Evolutionary conservation across 2,888 invertebrate genomes (phyloP), one percentile per base, ranked within the genome.

Genomic region (Papilio elwesi): DNA sequence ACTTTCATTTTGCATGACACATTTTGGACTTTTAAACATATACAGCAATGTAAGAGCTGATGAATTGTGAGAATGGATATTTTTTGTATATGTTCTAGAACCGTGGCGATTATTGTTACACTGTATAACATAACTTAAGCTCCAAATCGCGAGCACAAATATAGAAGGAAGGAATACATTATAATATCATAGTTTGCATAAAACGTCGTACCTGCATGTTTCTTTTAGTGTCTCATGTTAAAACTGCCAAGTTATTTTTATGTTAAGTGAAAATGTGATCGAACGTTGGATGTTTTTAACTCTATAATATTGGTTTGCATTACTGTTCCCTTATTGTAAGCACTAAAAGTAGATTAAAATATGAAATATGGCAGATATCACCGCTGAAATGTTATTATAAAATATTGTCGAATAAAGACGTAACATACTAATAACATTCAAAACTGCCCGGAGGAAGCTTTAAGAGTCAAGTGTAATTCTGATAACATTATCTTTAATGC

Each of bases 381-480:
- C 43, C 59, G 59, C 38, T 38, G n/a, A 43, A 15, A 9, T 59
- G 48, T 49, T 47, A 48, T 48, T 64, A 64, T 64, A 43, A 67
- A 15, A n/a, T n/a, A 53, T 63, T 70, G 64, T 67, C 62, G 51
- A 63, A 72, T 72, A 62, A 68, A 63, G 63, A 68, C 57, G 67
- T 62, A 63, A 49, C 53, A 38, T 57, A 62, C 36, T 52, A 68
- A 68, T 53, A 67, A 15, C 48, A 64, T 63, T 65, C 55, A 65
- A 36, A 68, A 53, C 52, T 16, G 53, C 48, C 53, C 52, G 64
- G 62, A 48, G 64, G 68, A 55, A 72, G 68, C 53, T 76, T 82
- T 83, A 80, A 82, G 81, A 87, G 88, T 87, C 91, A 91, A 91
- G 91, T 90, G 90, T 84, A 88, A 80, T 83, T 80, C 78, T 82